A percentile compares a stretch with the other conserved stretches of the same genome.
These are phyloP conservation scores for Lomographa bimaculata DNA, from an alignment of 2,888 invertebrate species.

Conservation along the genomic window DNA sequence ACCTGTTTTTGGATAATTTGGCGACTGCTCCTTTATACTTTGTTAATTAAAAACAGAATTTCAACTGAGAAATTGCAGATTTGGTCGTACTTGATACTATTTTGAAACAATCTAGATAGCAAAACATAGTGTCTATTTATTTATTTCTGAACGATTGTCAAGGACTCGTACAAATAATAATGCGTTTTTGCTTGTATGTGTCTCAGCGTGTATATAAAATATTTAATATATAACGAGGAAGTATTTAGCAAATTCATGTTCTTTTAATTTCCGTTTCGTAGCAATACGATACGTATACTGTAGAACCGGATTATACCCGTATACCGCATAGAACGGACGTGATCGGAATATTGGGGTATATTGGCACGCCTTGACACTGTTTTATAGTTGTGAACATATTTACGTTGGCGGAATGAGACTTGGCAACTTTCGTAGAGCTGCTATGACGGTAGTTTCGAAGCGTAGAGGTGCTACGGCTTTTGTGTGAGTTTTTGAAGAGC, in stretches of 20 bases:
- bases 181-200: too few relatives aligned
- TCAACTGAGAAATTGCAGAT: too few relatives aligned
- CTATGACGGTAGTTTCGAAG: slow-evolving; percentile 1
- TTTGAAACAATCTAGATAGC: too few relatives aligned
- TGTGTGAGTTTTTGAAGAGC: slow-evolving; percentile 1
- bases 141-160: too few relatives aligned
- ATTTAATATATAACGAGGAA: too few relatives aligned
- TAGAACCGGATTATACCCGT: too few relatives aligned
- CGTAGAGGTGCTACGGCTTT: slow-evolving; percentile 1
- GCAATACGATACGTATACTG: neutral
- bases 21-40: slow-evolving; percentile 12
- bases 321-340: slow-evolving; percentile 20
- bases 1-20: slow-evolving; percentile 15
- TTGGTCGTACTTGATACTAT: too few relatives aligned
- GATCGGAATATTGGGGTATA: slow-evolving; percentile 16
- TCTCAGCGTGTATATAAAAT: too few relatives aligned
- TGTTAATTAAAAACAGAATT: too few relatives aligned
- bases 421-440: slow-evolving; percentile 7
- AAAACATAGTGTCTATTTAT: too few relatives aligned
- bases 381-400: slow-evolving; percentile 17
- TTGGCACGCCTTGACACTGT: slow-evolving; percentile 15
- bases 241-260: neutral
- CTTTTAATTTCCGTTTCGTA: slow-evolving; percentile 6
- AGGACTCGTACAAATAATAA: too few relatives aligned
- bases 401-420: neutral